These are phyloP conservation scores for Brachyhypopomus occidentalis DNA, from an alignment of 2,113 vertebrate species.

Conservation along the genomic window DNA sequence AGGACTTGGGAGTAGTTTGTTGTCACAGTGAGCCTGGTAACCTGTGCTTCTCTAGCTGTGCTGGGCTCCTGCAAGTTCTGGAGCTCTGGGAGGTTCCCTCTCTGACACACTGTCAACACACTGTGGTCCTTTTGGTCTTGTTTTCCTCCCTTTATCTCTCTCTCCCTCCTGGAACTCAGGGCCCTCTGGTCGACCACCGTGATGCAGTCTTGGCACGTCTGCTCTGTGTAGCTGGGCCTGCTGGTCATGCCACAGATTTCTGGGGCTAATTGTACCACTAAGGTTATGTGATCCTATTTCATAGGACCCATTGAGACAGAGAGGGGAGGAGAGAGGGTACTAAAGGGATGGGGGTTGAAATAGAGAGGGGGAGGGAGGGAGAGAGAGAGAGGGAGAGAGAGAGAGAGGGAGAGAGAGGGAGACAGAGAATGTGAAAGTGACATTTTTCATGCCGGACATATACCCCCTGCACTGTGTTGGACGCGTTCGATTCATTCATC, in stretches of 20 bases:
- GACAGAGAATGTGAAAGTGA: background rate
- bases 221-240: constrained; percentile 27
- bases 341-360: constrained; percentile 34
- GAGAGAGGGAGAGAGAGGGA: no score
- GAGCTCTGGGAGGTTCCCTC: constrained; percentile 6
- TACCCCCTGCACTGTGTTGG: no score
- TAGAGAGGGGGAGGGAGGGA: background rate
- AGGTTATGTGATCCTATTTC: constrained; percentile 58
- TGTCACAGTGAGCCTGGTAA: no score
- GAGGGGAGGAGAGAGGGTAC: background rate
- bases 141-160: constrained; percentile 14
- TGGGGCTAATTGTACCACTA: constrained; percentile 58
- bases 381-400: background rate
- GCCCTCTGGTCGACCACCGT: constrained; percentile 55
- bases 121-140: constrained; percentile 11
- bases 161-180: constrained; percentile 44
- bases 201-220: constrained; percentile 37
- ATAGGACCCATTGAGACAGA: constrained; percentile 41
- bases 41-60: background rate
- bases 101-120: constrained; percentile 18
- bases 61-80: background rate
- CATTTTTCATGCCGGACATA: no score
- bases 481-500: no score
- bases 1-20: background rate
- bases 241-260: constrained; percentile 56